Conservation (phyloP, 2,797 vertebrate genomes). For the Fratercula arctica region DNA sequence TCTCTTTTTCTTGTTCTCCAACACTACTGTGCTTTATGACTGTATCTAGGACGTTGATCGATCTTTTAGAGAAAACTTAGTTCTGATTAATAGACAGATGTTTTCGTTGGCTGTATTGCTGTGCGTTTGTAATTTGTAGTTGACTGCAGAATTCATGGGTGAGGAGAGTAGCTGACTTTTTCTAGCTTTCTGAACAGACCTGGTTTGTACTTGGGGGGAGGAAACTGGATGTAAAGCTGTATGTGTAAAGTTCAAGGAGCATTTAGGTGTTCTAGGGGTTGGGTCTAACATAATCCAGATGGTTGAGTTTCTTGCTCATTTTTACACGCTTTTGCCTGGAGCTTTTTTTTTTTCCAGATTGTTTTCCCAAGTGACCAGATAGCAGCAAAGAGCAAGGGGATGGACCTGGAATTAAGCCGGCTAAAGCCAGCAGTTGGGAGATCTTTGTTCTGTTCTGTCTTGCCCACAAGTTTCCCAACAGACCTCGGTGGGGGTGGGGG, state of each 20-base stretch:
- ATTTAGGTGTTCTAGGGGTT: not conserved
- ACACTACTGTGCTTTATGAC: not conserved
- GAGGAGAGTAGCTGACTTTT: not conserved
- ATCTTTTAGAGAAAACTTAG: not conserved
- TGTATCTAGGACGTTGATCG: not conserved
- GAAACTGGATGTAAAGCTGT: not conserved
- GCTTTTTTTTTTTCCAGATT: not conserved
- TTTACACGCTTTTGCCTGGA: not conserved
- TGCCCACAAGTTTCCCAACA: not conserved
- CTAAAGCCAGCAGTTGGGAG: not conserved
- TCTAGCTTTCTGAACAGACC: not conserved
- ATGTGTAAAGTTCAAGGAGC: not conserved
- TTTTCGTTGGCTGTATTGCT: not conserved
- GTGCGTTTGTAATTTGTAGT: not conserved
- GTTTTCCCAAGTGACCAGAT: not conserved
- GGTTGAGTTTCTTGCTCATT: not conserved
- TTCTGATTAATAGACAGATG: not conserved
- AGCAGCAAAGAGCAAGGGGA: not conserved
- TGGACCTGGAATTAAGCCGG: not conserved
- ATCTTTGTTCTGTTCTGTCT: conserved; percentile 25
- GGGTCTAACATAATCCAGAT: not conserved
- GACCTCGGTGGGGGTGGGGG: not conserved
- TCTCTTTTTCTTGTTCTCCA: not conserved
- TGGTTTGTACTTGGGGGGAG: not conserved
- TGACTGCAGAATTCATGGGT: rapidly evolving